A percentile compares a stretch with the other conserved stretches of the same genome.
These are phyloP conservation scores for Pseudomyrmex pallidus DNA, from an alignment of 1,140 invertebrate genomes.

Conservation along the genomic window DNA sequence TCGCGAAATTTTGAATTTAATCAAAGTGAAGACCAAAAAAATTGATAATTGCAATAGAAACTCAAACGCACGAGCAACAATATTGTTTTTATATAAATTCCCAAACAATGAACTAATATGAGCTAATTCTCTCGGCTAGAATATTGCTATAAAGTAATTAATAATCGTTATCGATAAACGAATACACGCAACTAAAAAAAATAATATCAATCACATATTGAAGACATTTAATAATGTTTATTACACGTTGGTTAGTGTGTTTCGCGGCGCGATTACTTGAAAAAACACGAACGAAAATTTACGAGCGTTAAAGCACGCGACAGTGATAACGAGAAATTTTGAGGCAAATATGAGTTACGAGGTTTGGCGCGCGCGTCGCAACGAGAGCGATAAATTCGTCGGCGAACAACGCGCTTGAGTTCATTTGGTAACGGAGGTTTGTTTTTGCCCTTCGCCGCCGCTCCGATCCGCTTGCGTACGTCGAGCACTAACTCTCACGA, in stretches of 20 bases:
- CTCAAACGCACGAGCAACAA: no score
- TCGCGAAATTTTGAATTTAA: constrained; percentile 23
- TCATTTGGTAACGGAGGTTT: constrained; percentile 72
- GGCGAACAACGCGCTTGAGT: constrained; percentile 56
- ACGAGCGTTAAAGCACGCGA: constrained; percentile 49
- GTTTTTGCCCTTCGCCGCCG: constrained; percentile 64
- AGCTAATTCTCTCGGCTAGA: background rate
- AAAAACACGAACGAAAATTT: constrained; percentile 34
- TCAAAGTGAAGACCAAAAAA: background rate
- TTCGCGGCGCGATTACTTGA: constrained; percentile 42
- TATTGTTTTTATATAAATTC: no score
- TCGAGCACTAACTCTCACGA: constrained; percentile 67
- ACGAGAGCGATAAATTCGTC: constrained; percentile 65
- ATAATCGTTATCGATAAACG: no score
- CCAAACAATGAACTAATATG: no score
- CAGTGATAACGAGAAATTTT: constrained; percentile 52
- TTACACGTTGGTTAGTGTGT: constrained; percentile 25
- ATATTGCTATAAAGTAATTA: background rate
- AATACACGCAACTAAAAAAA: background rate
- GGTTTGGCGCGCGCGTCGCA: constrained; percentile 16
- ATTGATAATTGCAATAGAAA: no score
- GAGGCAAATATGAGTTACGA: constrained; percentile 46
- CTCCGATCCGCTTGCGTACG: constrained; percentile 60
- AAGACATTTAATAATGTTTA: constrained; percentile 50
- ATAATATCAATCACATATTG: constrained; percentile 30